Evolutionary conservation across 2,888 invertebrate genomes (phyloP).

Genomic region (Dioctria rufipes): DNA sequence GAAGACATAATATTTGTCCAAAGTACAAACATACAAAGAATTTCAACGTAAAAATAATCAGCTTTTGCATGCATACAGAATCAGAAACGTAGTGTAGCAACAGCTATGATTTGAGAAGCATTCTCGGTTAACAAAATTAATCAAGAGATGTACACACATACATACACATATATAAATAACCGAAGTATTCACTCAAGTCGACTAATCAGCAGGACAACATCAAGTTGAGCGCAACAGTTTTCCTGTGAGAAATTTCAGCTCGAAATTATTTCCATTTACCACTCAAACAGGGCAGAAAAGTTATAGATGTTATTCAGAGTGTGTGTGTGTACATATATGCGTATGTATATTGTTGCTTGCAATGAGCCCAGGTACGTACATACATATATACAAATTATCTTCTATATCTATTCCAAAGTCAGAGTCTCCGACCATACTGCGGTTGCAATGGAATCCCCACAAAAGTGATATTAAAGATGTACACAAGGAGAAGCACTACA

Average conservation of each 20-base stretch:
- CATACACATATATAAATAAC: too few relatives aligned
- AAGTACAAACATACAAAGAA: too few relatives aligned
- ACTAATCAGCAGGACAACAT: constrained; percentile 35
- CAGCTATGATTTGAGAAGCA: too few relatives aligned
- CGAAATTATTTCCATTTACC: constrained; percentile 37
- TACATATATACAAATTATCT: constrained; percentile 26
- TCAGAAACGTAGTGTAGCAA: too few relatives aligned
- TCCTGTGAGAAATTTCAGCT: constrained; percentile 8
- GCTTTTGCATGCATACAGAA: too few relatives aligned
- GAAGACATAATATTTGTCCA: too few relatives aligned
- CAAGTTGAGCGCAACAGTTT: constrained; percentile 43
- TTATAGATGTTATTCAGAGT: not conserved
- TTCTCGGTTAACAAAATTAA: too few relatives aligned
- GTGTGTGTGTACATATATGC: not conserved
- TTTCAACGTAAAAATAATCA: too few relatives aligned
- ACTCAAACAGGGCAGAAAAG: constrained; percentile 16
- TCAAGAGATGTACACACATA: too few relatives aligned
- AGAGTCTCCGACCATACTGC: constrained; percentile 10
- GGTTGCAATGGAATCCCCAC: constrained; percentile 36
- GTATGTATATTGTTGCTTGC: too few relatives aligned
- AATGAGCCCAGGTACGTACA: not conserved
- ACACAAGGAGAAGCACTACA: constrained; percentile 22
- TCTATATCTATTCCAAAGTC: constrained; percentile 12
- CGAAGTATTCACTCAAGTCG: too few relatives aligned
- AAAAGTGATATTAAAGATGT: constrained; percentile 38